Percentiles rank a stretch among this genome's conserved stretches.
phyloP scores from a whole-genome alignment of 2,888 invertebrate species.

The Sarcophaga subvicina region DNA sequence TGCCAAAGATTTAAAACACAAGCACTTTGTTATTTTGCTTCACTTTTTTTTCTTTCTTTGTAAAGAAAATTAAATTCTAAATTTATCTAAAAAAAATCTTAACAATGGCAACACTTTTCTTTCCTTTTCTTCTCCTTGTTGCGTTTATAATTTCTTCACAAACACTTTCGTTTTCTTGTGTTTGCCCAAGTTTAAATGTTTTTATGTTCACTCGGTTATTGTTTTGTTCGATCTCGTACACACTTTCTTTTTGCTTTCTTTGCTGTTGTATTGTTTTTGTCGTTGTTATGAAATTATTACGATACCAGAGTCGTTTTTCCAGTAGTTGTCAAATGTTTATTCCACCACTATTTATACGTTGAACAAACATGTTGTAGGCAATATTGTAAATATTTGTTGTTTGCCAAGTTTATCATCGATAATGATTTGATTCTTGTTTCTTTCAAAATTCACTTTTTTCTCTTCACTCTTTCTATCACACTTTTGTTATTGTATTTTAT shows the following conservation, averaged over 20 bases:
- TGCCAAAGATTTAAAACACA: background rate
- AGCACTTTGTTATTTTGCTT: background rate
- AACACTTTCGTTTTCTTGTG: too few relatives aligned
- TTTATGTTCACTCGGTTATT: too few relatives aligned
- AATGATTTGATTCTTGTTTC: too few relatives aligned
- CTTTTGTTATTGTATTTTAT: background rate
- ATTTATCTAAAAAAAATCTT: conserved; percentile 43
- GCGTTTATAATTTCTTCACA: background rate
- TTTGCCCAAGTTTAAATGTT: too few relatives aligned
- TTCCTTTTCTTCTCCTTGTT: background rate
- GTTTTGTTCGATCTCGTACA: too few relatives aligned
- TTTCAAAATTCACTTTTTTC: background rate
- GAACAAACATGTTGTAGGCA: conserved; percentile 59
- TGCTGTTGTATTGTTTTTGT: too few relatives aligned
- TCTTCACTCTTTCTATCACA: background rate
- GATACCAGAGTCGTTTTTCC: conserved; percentile 37
- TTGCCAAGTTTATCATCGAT: conserved; percentile 57
- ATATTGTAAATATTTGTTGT: conserved; percentile 46
- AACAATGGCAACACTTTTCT: background rate
- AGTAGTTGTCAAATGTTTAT: conserved; percentile 61
- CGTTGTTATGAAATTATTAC: background rate
- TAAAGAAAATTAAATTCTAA: conserved; percentile 12
- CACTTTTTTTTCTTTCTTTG: background rate
- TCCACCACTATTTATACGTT: conserved; percentile 28
- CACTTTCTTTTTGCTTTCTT: too few relatives aligned